Conservation (phyloP, 1,140 invertebrate species). For the Scaptomyza graminum region DNA sequence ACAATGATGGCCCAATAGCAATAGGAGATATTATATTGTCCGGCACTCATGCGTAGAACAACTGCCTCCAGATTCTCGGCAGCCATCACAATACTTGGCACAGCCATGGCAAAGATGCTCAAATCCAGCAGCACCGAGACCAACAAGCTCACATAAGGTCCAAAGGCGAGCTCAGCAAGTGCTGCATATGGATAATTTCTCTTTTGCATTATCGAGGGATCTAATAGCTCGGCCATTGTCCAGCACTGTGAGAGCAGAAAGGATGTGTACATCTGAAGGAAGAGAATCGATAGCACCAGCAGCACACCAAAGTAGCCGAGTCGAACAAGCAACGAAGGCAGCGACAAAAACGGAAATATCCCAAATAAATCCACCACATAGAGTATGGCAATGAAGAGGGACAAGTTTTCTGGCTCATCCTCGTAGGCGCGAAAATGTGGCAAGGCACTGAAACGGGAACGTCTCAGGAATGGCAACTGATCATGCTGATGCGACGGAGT, state of each 20-base stretch:
- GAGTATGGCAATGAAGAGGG: constrained; percentile 88
- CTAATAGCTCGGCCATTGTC: constrained; percentile 88
- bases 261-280: constrained; percentile 91
- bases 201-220: constrained; percentile 88
- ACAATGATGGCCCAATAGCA: constrained; percentile 91
- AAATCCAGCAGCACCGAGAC: constrained; percentile 89
- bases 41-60: constrained; percentile 87
- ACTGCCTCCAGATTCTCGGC: constrained; percentile 90
- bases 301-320: constrained; percentile 90
- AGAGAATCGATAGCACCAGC: constrained; percentile 87
- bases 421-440: constrained; percentile 71
- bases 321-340: constrained; percentile 89
- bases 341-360: constrained; percentile 90
- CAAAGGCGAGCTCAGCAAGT: constrained; percentile 89
- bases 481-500: constrained; percentile 73
- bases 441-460: constrained; percentile 75
- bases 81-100: constrained; percentile 91
- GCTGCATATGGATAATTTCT: constrained; percentile 91
- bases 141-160: constrained; percentile 85
- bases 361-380: constrained; percentile 92
- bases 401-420: constrained; percentile 67
- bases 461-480: constrained; percentile 73
- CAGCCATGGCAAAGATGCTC: constrained; percentile 89
- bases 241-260: constrained; percentile 89
- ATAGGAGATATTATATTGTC: constrained; percentile 88